Conservation (phyloP, 2,113 vertebrate genomes). For the Notarius lentiginosus region DNA sequence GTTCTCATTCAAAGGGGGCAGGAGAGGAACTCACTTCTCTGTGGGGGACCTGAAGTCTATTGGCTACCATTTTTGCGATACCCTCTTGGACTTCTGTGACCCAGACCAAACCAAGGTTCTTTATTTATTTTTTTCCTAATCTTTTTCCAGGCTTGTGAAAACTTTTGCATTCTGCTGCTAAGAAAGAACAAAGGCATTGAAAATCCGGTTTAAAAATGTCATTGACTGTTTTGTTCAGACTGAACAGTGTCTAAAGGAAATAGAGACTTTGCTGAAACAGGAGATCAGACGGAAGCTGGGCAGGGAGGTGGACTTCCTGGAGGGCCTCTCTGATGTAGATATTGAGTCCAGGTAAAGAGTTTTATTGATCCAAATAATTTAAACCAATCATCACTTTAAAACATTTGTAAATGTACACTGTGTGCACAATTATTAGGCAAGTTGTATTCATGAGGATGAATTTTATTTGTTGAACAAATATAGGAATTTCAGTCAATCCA, state of each 20-base stretch:
- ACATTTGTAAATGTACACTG: not conserved
- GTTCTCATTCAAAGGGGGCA: constrained; percentile 68
- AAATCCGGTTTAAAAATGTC: not conserved
- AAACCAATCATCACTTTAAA: not conserved
- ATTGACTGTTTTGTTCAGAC: constrained; percentile 52
- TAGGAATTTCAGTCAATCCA: too few relatives aligned
- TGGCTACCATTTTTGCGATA: constrained; percentile 86
- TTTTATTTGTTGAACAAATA: too few relatives aligned
- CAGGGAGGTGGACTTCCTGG: constrained; percentile 64
- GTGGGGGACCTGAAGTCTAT: constrained; percentile 81
- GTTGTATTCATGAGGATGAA: too few relatives aligned
- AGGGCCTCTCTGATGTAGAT: constrained; percentile 75
- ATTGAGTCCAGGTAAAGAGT: constrained; percentile 84
- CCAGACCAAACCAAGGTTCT: constrained; percentile 84
- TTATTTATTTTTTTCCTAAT: not conserved
- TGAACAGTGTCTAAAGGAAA: constrained; percentile 71
- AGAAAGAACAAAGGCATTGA: not conserved
- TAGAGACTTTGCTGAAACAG: constrained; percentile 62
- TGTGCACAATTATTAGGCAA: too few relatives aligned
- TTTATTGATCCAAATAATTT: not conserved
- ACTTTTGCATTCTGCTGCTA: not conserved
- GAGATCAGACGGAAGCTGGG: constrained; percentile 71
- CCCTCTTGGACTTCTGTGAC: constrained; percentile 89
- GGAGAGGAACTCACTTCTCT: constrained; percentile 83
- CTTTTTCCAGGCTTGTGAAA: constrained; percentile 1